Evolutionary conservation across 2,888 invertebrate genomes (phyloP).

Genomic region (Calliphora vomitoria): DNA sequence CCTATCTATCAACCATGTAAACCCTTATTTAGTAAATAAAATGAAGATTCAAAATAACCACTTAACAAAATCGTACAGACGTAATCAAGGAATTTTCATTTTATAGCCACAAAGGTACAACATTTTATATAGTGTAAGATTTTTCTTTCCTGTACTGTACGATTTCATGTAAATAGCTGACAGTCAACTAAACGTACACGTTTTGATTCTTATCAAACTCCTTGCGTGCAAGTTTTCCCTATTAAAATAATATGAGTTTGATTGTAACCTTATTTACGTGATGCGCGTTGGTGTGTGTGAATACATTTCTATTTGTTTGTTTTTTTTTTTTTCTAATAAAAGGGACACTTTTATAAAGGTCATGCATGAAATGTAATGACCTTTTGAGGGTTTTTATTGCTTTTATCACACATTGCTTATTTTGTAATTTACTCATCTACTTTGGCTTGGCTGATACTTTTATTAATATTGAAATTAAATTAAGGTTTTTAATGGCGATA

Average conservation of each 20-base stretch:
- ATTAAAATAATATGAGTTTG: constrained; percentile 4
- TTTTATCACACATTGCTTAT: constrained; percentile 14
- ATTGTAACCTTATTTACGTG: background rate
- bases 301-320: background rate
- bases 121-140: background rate
- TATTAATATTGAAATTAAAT: background rate
- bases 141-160: background rate
- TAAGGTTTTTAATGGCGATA: background rate
- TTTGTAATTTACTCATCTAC: constrained; percentile 3
- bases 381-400: background rate
- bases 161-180: background rate
- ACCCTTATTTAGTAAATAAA: too few species aligned
- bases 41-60: too few species aligned
- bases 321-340: background rate
- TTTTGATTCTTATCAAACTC: constrained; percentile 3
- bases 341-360: background rate
- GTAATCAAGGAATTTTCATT: too few species aligned
- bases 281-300: background rate
- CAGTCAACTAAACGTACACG: background rate
- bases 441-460: background rate
- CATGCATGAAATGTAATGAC: constrained; percentile 8
- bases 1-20: too few species aligned
- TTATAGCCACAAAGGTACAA: too few species aligned
- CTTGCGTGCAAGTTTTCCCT: background rate
- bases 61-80: too few species aligned